Percentiles rank a stretch among this genome's conserved stretches.
phyloP scores from a whole-genome alignment of 2,888 invertebrate species.

The Stegana nigrithorax region DNA sequence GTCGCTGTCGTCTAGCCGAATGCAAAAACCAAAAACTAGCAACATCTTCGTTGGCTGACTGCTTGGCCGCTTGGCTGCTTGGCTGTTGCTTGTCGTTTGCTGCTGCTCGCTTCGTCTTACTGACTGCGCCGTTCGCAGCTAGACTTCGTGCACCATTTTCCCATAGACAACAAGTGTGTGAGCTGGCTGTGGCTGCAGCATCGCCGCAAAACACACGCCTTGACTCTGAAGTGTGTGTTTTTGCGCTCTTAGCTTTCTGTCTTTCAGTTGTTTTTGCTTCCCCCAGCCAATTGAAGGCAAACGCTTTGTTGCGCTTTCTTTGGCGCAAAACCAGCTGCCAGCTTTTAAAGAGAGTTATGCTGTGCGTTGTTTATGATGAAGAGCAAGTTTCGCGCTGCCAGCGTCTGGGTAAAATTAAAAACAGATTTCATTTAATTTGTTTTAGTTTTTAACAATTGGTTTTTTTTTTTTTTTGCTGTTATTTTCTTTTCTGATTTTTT shows the following conservation, averaged over 20 bases:
- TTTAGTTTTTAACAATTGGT: too few species aligned
- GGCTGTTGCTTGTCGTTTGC: too few species aligned
- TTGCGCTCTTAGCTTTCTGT: conserved; percentile 1
- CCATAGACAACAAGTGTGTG: conserved; percentile 14
- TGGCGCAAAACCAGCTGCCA: neutral
- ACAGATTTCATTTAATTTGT: neutral
- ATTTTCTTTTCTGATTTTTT: too few species aligned
- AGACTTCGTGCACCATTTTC: conserved; percentile 13
- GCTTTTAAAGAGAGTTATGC: too few species aligned
- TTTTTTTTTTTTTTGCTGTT: too few species aligned
- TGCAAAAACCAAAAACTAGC: conserved; percentile 43
- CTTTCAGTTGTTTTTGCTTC: conserved; percentile 1
- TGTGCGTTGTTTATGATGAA: too few species aligned
- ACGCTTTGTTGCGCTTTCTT: too few species aligned
- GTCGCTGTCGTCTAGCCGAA: conserved; percentile 68
- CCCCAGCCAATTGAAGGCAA: neutral
- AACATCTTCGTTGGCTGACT: conserved; percentile 43
- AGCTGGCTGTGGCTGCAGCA: neutral
- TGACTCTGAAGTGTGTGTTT: neutral
- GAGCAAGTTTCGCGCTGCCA: too few species aligned
- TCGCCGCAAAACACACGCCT: neutral
- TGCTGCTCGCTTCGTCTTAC: neutral
- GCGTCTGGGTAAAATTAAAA: neutral
- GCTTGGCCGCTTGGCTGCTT: neutral
- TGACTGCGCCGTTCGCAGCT: conserved; percentile 23